Conservation (phyloP, 2,888 invertebrate genomes). For the Athalia cordata region DNA sequence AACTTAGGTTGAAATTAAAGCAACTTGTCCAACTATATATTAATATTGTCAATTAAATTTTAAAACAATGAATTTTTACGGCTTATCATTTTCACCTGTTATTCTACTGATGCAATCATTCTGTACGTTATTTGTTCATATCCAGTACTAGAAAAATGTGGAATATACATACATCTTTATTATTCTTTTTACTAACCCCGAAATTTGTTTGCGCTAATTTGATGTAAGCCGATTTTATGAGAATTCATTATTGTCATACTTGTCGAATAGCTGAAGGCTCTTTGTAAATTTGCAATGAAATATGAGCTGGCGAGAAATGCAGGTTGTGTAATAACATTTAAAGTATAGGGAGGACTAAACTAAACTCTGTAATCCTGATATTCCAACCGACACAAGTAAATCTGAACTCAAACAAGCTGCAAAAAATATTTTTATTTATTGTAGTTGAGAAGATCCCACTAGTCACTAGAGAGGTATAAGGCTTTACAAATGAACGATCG, state of each 20-base stretch:
- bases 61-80: constrained; percentile 54
- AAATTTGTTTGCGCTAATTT: no score
- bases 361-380: neutral
- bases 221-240: neutral
- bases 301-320: no score
- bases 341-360: neutral
- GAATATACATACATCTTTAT: no score
- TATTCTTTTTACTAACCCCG: no score
- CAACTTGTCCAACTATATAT: constrained; percentile 62
- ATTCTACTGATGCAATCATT: neutral
- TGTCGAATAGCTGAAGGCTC: neutral
- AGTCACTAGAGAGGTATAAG: neutral
- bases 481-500: constrained; percentile 18
- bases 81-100: constrained; percentile 31
- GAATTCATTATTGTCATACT: neutral
- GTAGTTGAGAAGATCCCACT: constrained; percentile 23
- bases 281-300: no score
- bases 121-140: neutral
- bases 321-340: neutral
- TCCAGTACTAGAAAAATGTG: no score
- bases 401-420: neutral
- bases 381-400: neutral
- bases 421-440: constrained; percentile 4
- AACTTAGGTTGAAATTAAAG: constrained; percentile 60
- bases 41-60: constrained; percentile 70